Evolutionary conservation across 2,888 invertebrate genomes (phyloP), one percentile per base, ranked within the genome.

Genomic region (Pocota personata): DNA sequence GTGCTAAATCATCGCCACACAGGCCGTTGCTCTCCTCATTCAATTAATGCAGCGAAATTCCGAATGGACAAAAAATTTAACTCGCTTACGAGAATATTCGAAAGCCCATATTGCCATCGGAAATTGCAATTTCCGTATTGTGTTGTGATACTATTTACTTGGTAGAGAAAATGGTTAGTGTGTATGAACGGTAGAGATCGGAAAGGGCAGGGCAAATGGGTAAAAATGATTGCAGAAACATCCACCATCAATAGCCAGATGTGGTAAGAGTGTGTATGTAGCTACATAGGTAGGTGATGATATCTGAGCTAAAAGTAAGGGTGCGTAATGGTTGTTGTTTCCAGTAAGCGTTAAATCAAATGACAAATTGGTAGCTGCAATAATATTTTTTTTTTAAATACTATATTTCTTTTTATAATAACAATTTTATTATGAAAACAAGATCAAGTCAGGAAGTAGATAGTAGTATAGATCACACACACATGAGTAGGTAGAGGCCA

Each of bases 41-140:
- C 75, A 82, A 75, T 82, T 75, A 55, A 76, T 57, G 48, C 69
- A 76, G 69, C 21, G 76, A 64, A 76, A 66, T 66, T 77, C 71
- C 35, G 58, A 82, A 72, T 35, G 32, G 35, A 57, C 57, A 75
- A 40, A 37, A 77, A 71, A 80, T 57, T 57, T 66, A 57, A 58
- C 73, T 60, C 58, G 66, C 58, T 32, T 77, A 66, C 57, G 64
- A 57, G 57, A 79, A 60, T 58, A 60, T 64, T 72, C 43, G 43
- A 43, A 46, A 37, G 58, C 52, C 77, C 66, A 72, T 82, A 77
- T 77, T 77, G 60, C 71, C 71, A 58, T 66, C 58, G 82, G 77
- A 82, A 72, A 77, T 77, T 82, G 71, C 72, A 77, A 77, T 82
- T 77, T 82, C 72, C 82, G 77, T 60, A 60, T 58, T 57, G 43